Percentiles rank a stretch among this genome's conserved stretches.
phyloP scores from a whole-genome alignment of 2,113 vertebrate genomes.

The Camelus bactrianus region DNA sequence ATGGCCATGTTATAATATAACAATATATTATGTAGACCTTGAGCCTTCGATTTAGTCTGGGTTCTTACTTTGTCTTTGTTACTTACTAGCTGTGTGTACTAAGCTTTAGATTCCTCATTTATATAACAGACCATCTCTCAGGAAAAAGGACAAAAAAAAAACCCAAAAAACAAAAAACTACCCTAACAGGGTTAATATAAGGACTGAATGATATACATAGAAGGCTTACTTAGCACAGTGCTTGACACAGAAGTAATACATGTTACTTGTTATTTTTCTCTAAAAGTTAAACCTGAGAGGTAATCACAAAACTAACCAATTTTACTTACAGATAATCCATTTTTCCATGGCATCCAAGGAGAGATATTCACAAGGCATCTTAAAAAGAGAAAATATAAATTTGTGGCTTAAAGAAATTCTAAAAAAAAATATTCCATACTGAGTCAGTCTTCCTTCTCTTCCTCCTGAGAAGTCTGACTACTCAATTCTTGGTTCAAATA shows the following conservation, averaged over 20 bases:
- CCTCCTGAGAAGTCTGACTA: constrained; percentile 34
- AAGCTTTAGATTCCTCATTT: neutral
- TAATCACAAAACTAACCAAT: neutral
- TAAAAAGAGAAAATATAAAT: constrained; percentile 73
- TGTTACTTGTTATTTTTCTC: constrained; percentile 9
- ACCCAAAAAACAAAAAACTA: neutral
- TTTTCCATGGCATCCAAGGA: constrained; percentile 99
- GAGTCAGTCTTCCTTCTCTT: neutral
- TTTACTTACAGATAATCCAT: constrained; percentile 99
- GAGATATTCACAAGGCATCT: constrained; percentile 99
- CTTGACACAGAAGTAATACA: neutral
- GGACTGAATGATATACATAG: neutral
- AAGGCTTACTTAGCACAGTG: neutral
- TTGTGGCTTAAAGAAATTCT: constrained; percentile 58
- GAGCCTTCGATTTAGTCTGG: neutral
- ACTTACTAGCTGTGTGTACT: neutral
- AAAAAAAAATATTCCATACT: neutral
- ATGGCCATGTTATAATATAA: neutral
- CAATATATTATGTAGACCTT: neutral
- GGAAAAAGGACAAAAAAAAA: too few species aligned
- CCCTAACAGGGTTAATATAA: neutral
- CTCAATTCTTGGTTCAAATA: constrained; percentile 50
- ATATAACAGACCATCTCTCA: neutral
- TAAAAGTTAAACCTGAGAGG: constrained; percentile 15
- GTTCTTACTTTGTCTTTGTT: neutral